Base-by-base conservation (phyloP, 2,113 vertebrate genomes). In the Laterallus jamaicensis region DNA sequence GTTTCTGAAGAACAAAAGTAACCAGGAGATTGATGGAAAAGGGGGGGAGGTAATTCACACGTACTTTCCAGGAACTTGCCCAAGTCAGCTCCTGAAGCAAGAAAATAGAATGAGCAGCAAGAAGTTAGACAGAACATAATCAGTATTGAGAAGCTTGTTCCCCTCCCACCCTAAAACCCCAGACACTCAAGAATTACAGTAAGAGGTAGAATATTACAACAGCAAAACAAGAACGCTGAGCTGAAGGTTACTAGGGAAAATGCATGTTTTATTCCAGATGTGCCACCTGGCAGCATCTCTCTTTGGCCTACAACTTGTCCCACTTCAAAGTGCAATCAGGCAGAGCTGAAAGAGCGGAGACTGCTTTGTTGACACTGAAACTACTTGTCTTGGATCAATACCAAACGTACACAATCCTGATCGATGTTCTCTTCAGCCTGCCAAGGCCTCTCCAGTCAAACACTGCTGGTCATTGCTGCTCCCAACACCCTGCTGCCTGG, bases 11-110 rank as follows among this genome's bases (percentile, higher is more conserved):
- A 94, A 96, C 79, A 96, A 90, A 78, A 88, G 15, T 29, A 94
- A 93, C 24, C 56, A 76, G 28, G 80, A 79, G 37, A 70, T 35
- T 87, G 81, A 68, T 19, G 12, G 64, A 62, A 50, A 81, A 90
- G 86, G 8, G 11, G 50, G 54, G 17, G 49, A 22, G 21, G 49
- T 92, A 82, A 54, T 4, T 79, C 35, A 92, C 92, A 96, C 93
- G 76, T 95, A 95, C 96, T 97, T 95, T 95, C 93, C 91, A 94
- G 81, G 92, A 96, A 96, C 93, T 92, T 96, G 88, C 95, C 93
- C 90, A 95, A 96, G 76, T 93, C 95, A 96, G 96, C 93, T 97
- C 96, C 95, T 96, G 96, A 96, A 96, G 96, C 92, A 95, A 88
- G 92, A 85, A 96, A 96, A 94, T 2, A 95, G 85, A 97, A 96